Percentiles rank a stretch among this genome's conserved stretches.
Evolutionary conservation across 2,113 vertebrate species (phyloP).

Genomic region (Sarotherodon lohbergeri): DNA sequence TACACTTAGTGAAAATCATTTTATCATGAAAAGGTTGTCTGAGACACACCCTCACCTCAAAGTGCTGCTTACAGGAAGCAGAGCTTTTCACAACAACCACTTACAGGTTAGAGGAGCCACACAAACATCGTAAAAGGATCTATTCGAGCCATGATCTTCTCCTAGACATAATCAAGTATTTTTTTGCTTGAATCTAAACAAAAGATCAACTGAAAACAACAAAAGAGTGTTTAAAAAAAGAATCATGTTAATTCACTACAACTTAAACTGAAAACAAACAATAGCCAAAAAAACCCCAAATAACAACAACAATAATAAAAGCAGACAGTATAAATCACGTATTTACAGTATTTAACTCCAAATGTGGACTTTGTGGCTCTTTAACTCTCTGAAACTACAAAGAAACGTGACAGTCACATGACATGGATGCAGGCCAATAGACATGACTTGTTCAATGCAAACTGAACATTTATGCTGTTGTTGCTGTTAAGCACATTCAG

Average conservation of each 20-base stretch:
- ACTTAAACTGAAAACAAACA: background rate
- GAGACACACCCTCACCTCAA: background rate
- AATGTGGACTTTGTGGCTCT: background rate
- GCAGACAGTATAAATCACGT: background rate
- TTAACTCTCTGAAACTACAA: background rate
- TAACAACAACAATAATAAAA: background rate
- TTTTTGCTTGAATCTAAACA: background rate
- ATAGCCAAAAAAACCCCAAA: no score
- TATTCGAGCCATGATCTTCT: background rate
- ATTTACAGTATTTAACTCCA: background rate
- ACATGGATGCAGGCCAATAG: background rate
- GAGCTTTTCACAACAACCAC: background rate
- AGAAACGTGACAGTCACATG: background rate
- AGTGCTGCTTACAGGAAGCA: background rate
- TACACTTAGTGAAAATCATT: background rate
- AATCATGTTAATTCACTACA: background rate
- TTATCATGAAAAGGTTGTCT: background rate
- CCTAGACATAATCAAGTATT: background rate
- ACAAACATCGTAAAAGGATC: rapidly evolving
- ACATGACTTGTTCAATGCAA: background rate
- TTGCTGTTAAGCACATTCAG: background rate
- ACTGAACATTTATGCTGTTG: background rate
- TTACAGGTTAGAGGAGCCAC: background rate
- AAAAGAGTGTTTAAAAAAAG: background rate
- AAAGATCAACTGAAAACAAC: background rate